Conservation (phyloP, 2,888 invertebrate species). For the Dicranocentrus wangi region DNA sequence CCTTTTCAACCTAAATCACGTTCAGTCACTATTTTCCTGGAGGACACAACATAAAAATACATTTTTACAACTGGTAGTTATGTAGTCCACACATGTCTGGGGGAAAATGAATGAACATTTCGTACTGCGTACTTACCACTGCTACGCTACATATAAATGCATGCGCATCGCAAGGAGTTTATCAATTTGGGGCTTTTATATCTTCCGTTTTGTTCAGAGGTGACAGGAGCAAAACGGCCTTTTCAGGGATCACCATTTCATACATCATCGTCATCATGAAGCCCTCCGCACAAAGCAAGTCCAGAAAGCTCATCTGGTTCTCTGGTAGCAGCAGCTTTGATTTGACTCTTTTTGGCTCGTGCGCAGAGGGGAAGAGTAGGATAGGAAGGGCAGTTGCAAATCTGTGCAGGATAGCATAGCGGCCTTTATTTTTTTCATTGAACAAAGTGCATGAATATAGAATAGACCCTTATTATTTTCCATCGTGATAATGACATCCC, state of each 20-base stretch:
- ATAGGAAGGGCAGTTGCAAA: slow-evolving; percentile 7
- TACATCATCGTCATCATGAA: slow-evolving; percentile 8
- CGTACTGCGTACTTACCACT: no score
- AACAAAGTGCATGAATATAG: no score
- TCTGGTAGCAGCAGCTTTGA: background rate
- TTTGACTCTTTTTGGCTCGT: slow-evolving; percentile 44
- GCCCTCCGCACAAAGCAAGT: no score
- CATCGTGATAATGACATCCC: no score
- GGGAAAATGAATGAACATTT: background rate
- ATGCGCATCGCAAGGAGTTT: slow-evolving; percentile 29
- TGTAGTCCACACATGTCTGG: background rate
- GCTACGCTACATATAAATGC: background rate
- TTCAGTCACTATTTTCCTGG: background rate
- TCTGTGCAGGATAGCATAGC: no score
- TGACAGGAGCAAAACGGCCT: slow-evolving; percentile 66
- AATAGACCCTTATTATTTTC: no score
- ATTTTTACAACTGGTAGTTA: no score
- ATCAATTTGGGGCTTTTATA: slow-evolving; percentile 50
- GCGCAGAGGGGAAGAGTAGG: slow-evolving; percentile 5
- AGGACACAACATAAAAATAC: slow-evolving; percentile 4
- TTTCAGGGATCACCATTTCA: slow-evolving; percentile 28
- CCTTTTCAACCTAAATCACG: no score
- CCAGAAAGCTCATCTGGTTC: background rate
- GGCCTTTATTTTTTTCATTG: background rate
- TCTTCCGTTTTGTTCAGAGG: slow-evolving; percentile 68